phyloP scores from a whole-genome alignment of 2,113 vertebrate species.

The Alces alces region DNA sequence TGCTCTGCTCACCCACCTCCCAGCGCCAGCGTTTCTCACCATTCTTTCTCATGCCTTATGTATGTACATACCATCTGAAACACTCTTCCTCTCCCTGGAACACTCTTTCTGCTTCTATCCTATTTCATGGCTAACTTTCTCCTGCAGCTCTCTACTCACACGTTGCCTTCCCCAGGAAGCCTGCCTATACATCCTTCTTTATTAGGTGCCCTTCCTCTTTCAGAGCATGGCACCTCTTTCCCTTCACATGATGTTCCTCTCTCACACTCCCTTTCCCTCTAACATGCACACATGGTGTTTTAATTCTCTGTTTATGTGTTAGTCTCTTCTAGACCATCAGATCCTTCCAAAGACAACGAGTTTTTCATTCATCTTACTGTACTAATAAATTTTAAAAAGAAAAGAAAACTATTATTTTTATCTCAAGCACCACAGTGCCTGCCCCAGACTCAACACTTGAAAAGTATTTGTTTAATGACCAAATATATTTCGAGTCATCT shows the following conservation, averaged over 20 bases:
- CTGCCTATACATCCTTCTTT: background rate
- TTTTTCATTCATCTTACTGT: background rate
- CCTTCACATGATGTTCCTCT: background rate
- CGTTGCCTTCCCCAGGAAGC: background rate
- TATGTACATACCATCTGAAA: background rate
- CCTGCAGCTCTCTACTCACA: background rate
- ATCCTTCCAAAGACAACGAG: background rate
- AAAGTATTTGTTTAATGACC: slow-evolving; percentile 6
- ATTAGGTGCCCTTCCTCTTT: background rate
- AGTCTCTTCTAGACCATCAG: background rate
- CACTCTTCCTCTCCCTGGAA: background rate
- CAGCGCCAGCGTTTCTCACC: background rate
- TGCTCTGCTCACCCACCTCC: background rate
- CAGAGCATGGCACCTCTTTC: background rate
- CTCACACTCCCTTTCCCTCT: background rate
- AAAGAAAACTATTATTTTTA: background rate
- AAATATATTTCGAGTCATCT: background rate
- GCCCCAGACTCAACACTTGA: background rate
- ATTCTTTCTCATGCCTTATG: background rate
- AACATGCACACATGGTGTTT: background rate
- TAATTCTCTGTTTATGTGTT: background rate
- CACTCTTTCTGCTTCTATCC: background rate
- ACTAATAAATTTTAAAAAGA: background rate
- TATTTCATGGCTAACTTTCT: background rate
- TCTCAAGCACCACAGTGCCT: background rate